Conservation (phyloP, 1,140 invertebrate genomes). For the Pseudachorutes palmiensis region DNA sequence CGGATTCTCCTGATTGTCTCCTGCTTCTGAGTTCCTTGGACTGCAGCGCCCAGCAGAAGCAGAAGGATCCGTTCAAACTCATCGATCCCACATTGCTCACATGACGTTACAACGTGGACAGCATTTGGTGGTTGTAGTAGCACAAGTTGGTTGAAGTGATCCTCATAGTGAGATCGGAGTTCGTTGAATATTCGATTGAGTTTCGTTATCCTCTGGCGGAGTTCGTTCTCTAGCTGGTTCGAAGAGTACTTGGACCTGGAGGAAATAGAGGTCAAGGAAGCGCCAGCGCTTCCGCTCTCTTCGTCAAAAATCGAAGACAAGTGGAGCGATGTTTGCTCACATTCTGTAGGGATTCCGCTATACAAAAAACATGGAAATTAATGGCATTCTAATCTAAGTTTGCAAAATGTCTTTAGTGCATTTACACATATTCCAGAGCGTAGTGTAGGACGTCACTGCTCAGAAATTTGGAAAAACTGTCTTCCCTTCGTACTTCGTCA, state of each 20-base stretch:
- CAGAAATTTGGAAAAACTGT: conserved; percentile 30
- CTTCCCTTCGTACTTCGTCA: conserved; percentile 22
- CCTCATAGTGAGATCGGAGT: conserved; percentile 32
- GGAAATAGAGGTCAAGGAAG: background rate
- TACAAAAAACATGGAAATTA: background rate
- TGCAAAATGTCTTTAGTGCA: background rate
- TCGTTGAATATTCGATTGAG: conserved; percentile 30
- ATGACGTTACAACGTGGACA: conserved; percentile 33
- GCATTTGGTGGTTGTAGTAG: conserved; percentile 32
- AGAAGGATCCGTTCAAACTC: conserved; percentile 34
- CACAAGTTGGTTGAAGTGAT: conserved; percentile 34
- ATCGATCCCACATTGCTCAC: conserved; percentile 25
- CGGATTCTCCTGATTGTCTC: conserved; percentile 30
- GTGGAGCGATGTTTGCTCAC: conserved; percentile 35
- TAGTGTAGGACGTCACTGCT: conserved; percentile 30
- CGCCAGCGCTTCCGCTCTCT: conserved; percentile 25
- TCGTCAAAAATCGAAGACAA: conserved; percentile 37
- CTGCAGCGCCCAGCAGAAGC: conserved; percentile 33
- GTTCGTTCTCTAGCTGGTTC: conserved; percentile 35
- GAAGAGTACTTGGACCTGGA: conserved; percentile 17
- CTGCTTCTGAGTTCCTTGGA: conserved; percentile 32
- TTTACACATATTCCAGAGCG: conserved; percentile 37
- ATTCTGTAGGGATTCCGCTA: conserved; percentile 30
- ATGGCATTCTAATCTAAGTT: background rate
- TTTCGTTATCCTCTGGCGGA: conserved; percentile 30